These are phyloP conservation scores for Cromileptes altivelis DNA, from an alignment of 2,113 vertebrate genomes.

Conservation along the genomic window DNA sequence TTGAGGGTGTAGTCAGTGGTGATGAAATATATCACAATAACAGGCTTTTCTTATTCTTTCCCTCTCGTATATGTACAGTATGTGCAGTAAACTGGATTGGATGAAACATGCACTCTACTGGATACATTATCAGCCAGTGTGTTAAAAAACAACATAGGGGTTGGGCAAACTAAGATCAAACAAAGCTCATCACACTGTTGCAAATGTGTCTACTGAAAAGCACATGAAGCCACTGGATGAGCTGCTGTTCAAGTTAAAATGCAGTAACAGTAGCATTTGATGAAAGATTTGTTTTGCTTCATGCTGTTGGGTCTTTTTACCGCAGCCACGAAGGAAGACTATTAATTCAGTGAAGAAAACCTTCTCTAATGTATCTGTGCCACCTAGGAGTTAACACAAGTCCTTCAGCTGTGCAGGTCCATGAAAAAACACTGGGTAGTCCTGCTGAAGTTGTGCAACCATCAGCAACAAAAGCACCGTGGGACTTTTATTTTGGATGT, in stretches of 20 bases:
- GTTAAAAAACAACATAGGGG: background rate
- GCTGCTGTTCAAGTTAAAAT: background rate
- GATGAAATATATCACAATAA: background rate
- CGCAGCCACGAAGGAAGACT: background rate
- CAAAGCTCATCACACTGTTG: background rate
- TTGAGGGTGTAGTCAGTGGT: background rate
- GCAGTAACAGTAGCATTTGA: background rate
- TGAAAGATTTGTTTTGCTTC: conserved; percentile 11
- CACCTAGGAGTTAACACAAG: conserved; percentile 28
- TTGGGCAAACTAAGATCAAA: background rate
- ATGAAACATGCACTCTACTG: background rate
- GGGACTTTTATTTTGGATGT: conserved; percentile 71
- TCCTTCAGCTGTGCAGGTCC: conserved; percentile 41
- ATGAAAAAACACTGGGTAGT: conserved; percentile 43
- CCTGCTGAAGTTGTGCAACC: conserved; percentile 70
- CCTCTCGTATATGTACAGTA: background rate
- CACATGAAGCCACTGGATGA: background rate
- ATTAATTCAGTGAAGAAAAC: background rate
- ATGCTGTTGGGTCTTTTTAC: background rate
- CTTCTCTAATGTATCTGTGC: conserved; percentile 3
- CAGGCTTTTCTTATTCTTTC: background rate
- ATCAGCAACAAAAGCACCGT: conserved; percentile 76
- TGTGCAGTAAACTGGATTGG: background rate
- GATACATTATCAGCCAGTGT: background rate
- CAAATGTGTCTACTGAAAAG: background rate